A percentile compares a stretch with the other conserved stretches of the same genome.
Conservation (phyloP, 2,888 invertebrate genomes). For the Chouioia cunea region DNA sequence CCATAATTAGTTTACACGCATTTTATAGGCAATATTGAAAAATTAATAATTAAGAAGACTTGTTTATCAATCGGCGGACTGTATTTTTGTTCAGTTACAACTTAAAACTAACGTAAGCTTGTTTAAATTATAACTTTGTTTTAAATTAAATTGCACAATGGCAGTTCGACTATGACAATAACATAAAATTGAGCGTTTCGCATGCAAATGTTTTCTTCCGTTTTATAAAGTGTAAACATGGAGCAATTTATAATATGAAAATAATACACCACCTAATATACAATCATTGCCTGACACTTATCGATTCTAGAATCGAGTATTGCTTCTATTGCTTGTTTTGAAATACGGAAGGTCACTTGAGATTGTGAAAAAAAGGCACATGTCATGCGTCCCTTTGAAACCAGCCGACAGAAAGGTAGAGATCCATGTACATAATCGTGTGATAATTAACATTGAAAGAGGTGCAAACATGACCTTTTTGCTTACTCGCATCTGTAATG, state of each 20-base stretch:
- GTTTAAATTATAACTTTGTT: neutral
- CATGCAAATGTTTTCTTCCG: constrained; percentile 2
- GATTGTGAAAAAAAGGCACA: constrained; percentile 48
- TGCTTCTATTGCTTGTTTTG: neutral
- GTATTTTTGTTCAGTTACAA: constrained; percentile 12
- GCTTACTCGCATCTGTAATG: neutral
- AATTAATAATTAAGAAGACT: constrained; percentile 37
- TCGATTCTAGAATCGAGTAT: too few relatives aligned
- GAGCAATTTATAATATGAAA: too few relatives aligned
- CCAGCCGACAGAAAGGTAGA: constrained; percentile 1
- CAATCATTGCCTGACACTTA: too few relatives aligned
- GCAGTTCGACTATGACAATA: constrained; percentile 26
- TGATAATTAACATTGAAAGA: constrained; percentile 37
- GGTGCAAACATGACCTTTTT: constrained; percentile 30
- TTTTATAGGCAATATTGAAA: constrained; percentile 26
- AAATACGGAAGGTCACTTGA: constrained; percentile 50
- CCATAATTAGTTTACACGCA: constrained; percentile 33
- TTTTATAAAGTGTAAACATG: too few relatives aligned
- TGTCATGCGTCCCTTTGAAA: constrained; percentile 10
- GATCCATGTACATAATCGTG: constrained; percentile 1
- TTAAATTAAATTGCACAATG: constrained; percentile 18
- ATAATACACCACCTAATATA: too few relatives aligned
- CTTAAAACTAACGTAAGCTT: constrained; percentile 5
- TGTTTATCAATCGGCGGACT: constrained; percentile 35
- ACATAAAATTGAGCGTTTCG: constrained; percentile 18